Percentiles rank a stretch among this genome's conserved stretches.
Evolutionary conservation across 1,140 invertebrate genomes (phyloP).

Genomic region (Gonatopus flavifemur): DNA sequence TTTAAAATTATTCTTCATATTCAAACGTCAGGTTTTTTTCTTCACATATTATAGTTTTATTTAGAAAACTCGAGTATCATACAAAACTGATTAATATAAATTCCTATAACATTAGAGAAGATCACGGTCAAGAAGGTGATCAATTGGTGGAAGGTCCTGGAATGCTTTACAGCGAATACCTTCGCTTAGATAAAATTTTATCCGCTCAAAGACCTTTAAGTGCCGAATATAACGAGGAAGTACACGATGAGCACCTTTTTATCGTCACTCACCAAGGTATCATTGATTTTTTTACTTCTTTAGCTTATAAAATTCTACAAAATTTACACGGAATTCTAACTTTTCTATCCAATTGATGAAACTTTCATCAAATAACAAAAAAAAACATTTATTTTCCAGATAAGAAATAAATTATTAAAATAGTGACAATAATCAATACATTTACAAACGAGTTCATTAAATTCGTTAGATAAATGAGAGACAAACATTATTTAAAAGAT

Average conservation of each 20-base stretch:
- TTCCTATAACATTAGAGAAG: conserved; percentile 30
- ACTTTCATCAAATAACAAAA: not conserved
- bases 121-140: conserved; percentile 55
- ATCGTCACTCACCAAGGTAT: conserved; percentile 97
- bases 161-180: conserved; percentile 83
- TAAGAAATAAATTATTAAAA: too few relatives aligned
- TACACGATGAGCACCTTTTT: conserved; percentile 97
- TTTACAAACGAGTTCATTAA: too few relatives aligned
- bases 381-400: not conserved
- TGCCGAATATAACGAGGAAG: conserved; percentile 63
- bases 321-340: not conserved
- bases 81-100: not conserved
- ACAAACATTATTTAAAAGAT: too few relatives aligned
- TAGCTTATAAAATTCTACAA: not conserved
- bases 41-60: not conserved
- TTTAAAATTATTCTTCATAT: conserved; percentile 2
- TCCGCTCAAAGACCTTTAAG: conserved; percentile 83
- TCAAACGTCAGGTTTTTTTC: not conserved
- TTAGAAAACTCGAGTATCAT: not conserved
- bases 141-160: conserved; percentile 66
- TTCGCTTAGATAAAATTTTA: conserved; percentile 88
- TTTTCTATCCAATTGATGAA: not conserved
- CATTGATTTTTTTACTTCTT: too few relatives aligned
- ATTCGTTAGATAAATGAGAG: too few relatives aligned
- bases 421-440: too few relatives aligned